A percentile compares a stretch with the other conserved stretches of the same genome.
These are phyloP conservation scores for Lepeophtheirus nordmannii DNA, from an alignment of 2,888 invertebrate species.

Conservation along the genomic window DNA sequence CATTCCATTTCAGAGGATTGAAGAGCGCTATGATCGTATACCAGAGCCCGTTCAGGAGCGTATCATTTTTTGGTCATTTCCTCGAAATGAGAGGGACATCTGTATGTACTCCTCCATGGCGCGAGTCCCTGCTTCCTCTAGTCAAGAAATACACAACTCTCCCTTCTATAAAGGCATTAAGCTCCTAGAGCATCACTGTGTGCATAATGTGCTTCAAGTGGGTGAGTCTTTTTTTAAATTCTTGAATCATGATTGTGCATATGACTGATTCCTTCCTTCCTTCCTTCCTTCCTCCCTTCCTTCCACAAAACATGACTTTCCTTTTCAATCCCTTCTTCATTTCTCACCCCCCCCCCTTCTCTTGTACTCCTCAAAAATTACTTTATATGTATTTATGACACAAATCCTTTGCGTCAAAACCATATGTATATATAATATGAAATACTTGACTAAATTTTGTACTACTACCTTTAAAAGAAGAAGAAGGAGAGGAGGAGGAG, in stretches of 20 bases:
- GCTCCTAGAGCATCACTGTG: conserved; percentile 62
- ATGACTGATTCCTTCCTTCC: not conserved
- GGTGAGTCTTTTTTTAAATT: conserved; percentile 46
- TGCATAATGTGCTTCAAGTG: conserved; percentile 71
- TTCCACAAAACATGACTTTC: not conserved
- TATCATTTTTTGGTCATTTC: conserved; percentile 77
- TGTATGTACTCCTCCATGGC: conserved; percentile 73
- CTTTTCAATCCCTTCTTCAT: conserved; percentile 17
- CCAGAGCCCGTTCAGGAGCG: conserved; percentile 73
- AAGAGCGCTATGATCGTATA: conserved; percentile 69
- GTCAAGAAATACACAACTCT: conserved; percentile 54
- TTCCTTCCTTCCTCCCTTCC: too few species aligned
- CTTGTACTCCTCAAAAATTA: not conserved
- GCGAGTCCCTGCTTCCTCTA: conserved; percentile 38
- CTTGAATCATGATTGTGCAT: not conserved
- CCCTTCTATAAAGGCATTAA: conserved; percentile 73
- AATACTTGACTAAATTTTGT: too few species aligned
- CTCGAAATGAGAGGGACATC: conserved; percentile 68
- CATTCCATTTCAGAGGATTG: conserved; percentile 69
- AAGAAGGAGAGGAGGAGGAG: too few species aligned
- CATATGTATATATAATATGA: too few species aligned
- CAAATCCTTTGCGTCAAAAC: too few species aligned
- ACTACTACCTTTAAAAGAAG: too few species aligned
- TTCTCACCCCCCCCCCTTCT: conserved; percentile 13
- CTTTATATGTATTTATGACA: too few species aligned